Evolutionary conservation across 2,113 vertebrate species (phyloP), one percentile per base, ranked within the genome.

Genomic region (Etheostoma cragini): DNA sequence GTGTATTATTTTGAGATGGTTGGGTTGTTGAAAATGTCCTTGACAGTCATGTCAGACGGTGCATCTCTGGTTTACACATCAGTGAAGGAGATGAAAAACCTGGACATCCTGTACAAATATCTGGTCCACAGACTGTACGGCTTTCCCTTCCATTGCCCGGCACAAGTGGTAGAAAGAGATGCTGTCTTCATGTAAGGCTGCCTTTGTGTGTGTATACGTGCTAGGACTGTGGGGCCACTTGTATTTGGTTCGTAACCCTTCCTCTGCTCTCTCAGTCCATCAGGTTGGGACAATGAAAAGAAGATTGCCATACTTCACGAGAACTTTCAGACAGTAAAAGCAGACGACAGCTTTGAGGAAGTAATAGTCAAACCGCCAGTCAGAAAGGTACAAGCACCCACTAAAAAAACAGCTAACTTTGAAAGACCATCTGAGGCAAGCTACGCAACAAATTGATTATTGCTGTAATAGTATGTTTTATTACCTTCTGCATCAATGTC

Each of bases 251-350:
- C 68, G 17, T 84, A 76, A 88, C 83, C 16, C 50, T 56, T n/a
- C 53, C 16, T 74, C 13, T 83, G 8, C 58, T 78, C 30, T n/a
- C 30, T 64, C 77, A 99, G 98, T 94, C 98, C 98, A 66, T 97
- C 97, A 93, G 98, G 98, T 47, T 99, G 98, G 98, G 98, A 99
- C 96, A 99, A 99, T 57, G 98, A 99, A 91, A 99, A 99, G 93
- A 99, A 99, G 95, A 99, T 99, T 76, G 96, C 96, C 91, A 99
- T 99, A 92, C 93, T 99, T 85, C 96, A 99, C 26, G 98, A 99
- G 93, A 99, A 99, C 88, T 97, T 99, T 82, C 97, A 99, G 91
- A 97, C 96, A 26, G 87, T 99, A 91, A 99, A 98, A 96, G 89
- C 94, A 90, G 97, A 97, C 14, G 97, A 99, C 93, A 95, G 87